phyloP scores from a whole-genome alignment of 2,797 vertebrate species.

The Siniperca obscura region DNA sequence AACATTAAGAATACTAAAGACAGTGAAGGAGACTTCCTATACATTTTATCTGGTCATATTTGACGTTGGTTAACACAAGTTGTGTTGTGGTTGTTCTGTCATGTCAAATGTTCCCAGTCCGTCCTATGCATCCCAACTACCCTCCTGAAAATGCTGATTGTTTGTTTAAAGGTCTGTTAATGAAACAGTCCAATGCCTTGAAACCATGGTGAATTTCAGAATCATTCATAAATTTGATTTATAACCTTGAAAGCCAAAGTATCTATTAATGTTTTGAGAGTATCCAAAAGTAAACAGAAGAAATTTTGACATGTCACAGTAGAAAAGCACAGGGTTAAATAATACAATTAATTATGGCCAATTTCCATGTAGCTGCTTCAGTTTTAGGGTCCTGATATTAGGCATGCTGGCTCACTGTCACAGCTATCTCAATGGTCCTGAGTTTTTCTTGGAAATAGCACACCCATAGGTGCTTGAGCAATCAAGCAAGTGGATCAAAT shows the following conservation, averaged over 20 bases:
- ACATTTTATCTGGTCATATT: background rate
- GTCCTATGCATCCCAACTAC: too few species aligned
- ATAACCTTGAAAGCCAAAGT: background rate
- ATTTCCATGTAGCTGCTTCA: background rate
- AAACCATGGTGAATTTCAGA: background rate
- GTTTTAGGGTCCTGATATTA: too few species aligned
- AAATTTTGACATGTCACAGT: background rate
- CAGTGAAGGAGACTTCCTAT: background rate
- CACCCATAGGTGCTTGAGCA: too few species aligned
- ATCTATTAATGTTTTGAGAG: background rate
- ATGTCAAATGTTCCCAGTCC: too few species aligned
- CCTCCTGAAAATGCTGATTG: too few species aligned
- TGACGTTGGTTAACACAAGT: background rate
- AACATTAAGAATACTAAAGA: constrained; percentile 1
- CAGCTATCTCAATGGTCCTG: too few species aligned
- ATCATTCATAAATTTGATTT: background rate
- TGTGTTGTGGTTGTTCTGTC: too few species aligned
- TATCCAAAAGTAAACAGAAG: background rate
- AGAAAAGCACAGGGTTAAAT: too few species aligned
- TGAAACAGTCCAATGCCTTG: background rate
- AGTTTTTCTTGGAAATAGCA: too few species aligned
- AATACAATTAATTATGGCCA: background rate
- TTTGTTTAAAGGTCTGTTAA: background rate
- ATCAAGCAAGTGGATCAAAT: too few species aligned
- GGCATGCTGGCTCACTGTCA: too few species aligned